These are phyloP conservation scores for Axea sp. DNA, from an alignment of 2,888 invertebrate genomes.

Conservation along the genomic window DNA sequence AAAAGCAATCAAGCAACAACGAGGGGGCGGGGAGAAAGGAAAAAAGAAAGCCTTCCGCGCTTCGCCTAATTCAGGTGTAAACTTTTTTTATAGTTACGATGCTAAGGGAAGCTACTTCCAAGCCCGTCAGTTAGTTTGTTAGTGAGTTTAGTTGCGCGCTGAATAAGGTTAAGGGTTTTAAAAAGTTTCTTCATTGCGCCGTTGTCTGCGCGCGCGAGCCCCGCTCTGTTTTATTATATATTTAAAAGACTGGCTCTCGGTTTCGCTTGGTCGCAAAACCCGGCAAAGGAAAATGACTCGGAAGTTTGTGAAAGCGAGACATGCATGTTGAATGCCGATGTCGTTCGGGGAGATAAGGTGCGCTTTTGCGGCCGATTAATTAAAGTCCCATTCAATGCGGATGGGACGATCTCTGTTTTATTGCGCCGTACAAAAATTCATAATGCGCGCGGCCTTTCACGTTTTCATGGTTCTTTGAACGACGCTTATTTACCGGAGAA, in stretches of 20 bases:
- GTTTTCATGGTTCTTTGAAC: background rate
- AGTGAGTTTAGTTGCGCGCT: constrained; percentile 70
- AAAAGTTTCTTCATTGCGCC: constrained; percentile 69
- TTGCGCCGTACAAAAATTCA: constrained; percentile 31
- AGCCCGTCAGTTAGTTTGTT: constrained; percentile 72
- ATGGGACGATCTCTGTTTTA: constrained; percentile 16
- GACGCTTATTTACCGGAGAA: constrained; percentile 9
- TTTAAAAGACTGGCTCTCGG: constrained; percentile 40
- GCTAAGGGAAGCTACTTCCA: constrained; percentile 68
- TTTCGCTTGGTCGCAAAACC: constrained; percentile 10
- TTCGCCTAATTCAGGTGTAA: constrained; percentile 9
- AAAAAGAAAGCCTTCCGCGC: too few relatives aligned
- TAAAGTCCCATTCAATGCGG: constrained; percentile 41
- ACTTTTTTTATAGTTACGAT: constrained; percentile 63
- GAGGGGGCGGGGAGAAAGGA: background rate
- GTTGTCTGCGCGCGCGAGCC: constrained; percentile 46
- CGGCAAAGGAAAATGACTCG: constrained; percentile 41
- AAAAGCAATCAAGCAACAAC: too few relatives aligned
- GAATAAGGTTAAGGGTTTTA: constrained; percentile 72
- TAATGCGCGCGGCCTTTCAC: constrained; percentile 20
- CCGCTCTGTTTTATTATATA: constrained; percentile 60
- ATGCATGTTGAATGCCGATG: constrained; percentile 53
- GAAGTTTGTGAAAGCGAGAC: constrained; percentile 39
- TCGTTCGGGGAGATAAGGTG: constrained; percentile 46
- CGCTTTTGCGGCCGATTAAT: constrained; percentile 55